Evolutionary conservation across 1,140 invertebrate species (phyloP).

Genomic region (Drosophila nebulosa): DNA sequence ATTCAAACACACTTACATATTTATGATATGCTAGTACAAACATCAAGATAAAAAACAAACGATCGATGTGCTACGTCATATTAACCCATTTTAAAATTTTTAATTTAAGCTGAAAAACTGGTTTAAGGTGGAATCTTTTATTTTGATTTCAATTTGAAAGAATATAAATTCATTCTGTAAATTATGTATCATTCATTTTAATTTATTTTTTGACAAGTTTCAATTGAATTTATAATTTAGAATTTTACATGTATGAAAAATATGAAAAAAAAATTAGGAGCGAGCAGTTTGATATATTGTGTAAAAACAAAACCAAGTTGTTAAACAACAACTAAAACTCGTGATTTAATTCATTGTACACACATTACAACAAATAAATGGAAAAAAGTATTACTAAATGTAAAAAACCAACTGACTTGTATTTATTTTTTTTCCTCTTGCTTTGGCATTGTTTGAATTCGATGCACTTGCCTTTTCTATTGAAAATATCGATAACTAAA

Average conservation of each 20-base stretch:
- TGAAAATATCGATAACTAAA: not conserved
- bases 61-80: slow-evolving; percentile 18
- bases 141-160: slow-evolving; percentile 42
- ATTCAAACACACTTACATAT: slow-evolving; percentile 19
- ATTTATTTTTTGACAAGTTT: slow-evolving; percentile 44
- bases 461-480: not conserved
- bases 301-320: slow-evolving; percentile 52
- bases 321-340: slow-evolving; percentile 59
- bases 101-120: not conserved
- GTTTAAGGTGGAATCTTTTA: not conserved
- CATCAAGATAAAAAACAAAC: not conserved
- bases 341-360: slow-evolving; percentile 74
- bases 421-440: not conserved
- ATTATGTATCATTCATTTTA: slow-evolving; percentile 64
- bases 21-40: slow-evolving; percentile 29
- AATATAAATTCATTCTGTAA: slow-evolving; percentile 58
- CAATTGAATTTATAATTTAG: slow-evolving; percentile 21
- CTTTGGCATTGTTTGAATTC: not conserved
- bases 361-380: slow-evolving; percentile 73
- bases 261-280: slow-evolving; percentile 35
- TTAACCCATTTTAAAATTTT: not conserved
- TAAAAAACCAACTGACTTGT: not conserved
- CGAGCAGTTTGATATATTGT: slow-evolving; percentile 35
- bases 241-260: slow-evolving; percentile 24
- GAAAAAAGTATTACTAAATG: slow-evolving; percentile 75